Evolutionary conservation across 2,113 vertebrate species (phyloP), one percentile per base, ranked within the genome.

Genomic region (Mungos mungo): DNA sequence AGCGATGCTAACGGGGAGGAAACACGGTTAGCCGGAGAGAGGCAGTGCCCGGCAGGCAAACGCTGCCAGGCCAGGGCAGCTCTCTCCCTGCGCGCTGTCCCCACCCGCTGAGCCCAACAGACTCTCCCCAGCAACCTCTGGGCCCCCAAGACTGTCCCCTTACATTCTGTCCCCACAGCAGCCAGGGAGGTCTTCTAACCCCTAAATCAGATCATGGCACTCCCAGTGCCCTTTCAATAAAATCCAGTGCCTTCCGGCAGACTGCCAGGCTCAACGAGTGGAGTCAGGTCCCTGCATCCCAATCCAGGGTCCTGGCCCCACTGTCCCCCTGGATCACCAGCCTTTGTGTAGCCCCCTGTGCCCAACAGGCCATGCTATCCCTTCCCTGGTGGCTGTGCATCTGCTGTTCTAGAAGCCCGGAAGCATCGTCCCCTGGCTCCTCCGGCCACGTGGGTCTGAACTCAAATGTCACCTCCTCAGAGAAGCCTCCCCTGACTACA

Each of bases 291-390:
- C 63, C 18, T 3, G 29, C 1, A 0, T n/a, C 41, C 5, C 27
- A n/a, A 3, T 10, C 38, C 52, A 41, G 81, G 33, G 13, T 9
- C 54, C 5, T 0, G 0, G 4, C 11, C n/a, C 6, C 29, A 1
- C 41, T 50, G 1, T 29, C 18, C 14, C 52, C 65, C 4, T 21
- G 7, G 0, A 45, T 50, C 71, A 38, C 9, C 71, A 69, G 38
- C 14, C 52, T n/a, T 21, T 2, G 3, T 27, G 21, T 29, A 25
- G 16, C 12, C 18, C 52, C 15, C 57, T 7, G 47, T 15, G 18
- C n/a, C 50, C 3, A 27, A 19, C 38, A 38, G 16, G 33, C 27
- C 81, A 15, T 1, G 33, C 65, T 41, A 31, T 45, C 15, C 79
- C 45, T 3, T 25, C 33, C 54, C 5, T 5, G 1, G 15, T 25